These are phyloP conservation scores for Pelodiscus sinensis DNA, from an alignment of 2,113 vertebrate species.

Conservation along the genomic window DNA sequence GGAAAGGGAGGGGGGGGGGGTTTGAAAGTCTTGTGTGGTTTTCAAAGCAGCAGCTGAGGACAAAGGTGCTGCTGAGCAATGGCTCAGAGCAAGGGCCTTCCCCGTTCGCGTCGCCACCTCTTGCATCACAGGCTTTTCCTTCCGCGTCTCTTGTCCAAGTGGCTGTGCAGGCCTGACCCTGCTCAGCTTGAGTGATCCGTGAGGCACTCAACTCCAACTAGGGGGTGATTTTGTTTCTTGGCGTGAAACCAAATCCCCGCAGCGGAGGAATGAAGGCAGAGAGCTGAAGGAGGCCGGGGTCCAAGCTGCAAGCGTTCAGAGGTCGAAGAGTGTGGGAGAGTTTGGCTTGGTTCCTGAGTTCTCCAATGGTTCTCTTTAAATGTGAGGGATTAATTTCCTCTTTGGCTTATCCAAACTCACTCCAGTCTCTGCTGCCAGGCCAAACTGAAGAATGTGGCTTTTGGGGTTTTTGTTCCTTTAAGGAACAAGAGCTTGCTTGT, in stretches of 20 bases:
- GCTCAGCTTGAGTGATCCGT: accelerated
- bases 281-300: accelerated
- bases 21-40: not conserved
- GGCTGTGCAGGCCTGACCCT: accelerated
- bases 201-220: accelerated
- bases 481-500: not conserved
- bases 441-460: not conserved
- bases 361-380: not conserved
- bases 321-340: accelerated
- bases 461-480: not conserved
- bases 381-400: not conserved
- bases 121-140: accelerated
- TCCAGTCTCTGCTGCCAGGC: not conserved
- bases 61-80: accelerated
- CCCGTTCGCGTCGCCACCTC: accelerated
- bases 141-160: accelerated
- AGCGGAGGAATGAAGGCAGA: not conserved
- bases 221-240: not conserved
- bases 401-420: not conserved
- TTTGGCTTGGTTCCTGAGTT: not conserved
- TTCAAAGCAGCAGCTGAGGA: not conserved
- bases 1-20: accelerated
- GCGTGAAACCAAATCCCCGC: not conserved
- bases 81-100: accelerated
- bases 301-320: accelerated